These are phyloP conservation scores for Dolichomitus sp. DNA, from an alignment of 2,888 invertebrate genomes.

Conservation along the genomic window DNA sequence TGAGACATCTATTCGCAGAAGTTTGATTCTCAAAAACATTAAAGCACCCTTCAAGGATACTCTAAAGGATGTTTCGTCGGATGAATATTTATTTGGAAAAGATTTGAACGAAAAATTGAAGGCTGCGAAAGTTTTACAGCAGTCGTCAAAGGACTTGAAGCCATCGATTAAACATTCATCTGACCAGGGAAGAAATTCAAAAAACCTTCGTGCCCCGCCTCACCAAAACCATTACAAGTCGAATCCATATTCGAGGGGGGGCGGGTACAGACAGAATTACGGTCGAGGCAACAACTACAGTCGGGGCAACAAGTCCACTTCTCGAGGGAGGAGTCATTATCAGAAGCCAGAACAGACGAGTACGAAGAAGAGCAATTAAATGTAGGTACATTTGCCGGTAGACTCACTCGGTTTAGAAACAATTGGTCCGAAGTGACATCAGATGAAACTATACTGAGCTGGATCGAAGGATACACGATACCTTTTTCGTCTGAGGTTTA, in stretches of 20 bases:
- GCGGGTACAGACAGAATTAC: constrained; percentile 51
- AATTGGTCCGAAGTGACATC: constrained; percentile 57
- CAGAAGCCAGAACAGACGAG: constrained; percentile 19
- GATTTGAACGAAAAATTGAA: constrained; percentile 57
- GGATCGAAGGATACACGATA: constrained; percentile 64
- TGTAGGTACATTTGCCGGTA: constrained; percentile 59
- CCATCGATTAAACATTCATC: constrained; percentile 10
- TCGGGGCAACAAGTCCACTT: constrained; percentile 35
- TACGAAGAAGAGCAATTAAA: constrained; percentile 47
- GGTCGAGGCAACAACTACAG: constrained; percentile 39
- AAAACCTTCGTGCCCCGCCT: constrained; percentile 65
- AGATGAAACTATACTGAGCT: constrained; percentile 62
- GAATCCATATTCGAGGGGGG: constrained; percentile 38
- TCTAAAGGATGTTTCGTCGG: constrained; percentile 35
- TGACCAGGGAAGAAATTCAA: constrained; percentile 43
- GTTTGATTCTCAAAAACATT: constrained; percentile 63
- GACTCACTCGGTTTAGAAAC: constrained; percentile 36
- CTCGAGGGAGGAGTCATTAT: constrained; percentile 26
- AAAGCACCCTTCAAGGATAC: constrained; percentile 54
- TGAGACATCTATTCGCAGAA: constrained; percentile 62
- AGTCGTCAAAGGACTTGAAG: constrained; percentile 44
- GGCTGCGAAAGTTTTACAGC: constrained; percentile 56
- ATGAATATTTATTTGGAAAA: constrained; percentile 60
- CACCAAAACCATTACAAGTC: constrained; percentile 44
- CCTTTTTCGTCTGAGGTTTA: constrained; percentile 35